Conservation (phyloP, 2,113 vertebrate genomes). For the Petrocephalus microphthalmus region DNA sequence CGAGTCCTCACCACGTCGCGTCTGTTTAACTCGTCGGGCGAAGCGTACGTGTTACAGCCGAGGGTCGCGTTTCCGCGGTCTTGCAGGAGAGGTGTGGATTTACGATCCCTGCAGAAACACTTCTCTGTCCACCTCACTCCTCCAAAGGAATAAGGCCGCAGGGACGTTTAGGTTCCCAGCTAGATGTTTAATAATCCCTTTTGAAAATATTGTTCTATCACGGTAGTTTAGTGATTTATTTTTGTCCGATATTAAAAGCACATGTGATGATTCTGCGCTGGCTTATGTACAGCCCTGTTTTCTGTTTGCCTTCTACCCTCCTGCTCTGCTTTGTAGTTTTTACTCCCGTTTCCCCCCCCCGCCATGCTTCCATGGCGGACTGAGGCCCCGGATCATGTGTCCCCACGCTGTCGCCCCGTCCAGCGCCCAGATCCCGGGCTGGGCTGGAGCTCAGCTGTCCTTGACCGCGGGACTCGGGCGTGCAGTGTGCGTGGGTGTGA, state of each 20-base stretch:
- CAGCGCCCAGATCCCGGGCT: not conserved
- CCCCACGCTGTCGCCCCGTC: not conserved
- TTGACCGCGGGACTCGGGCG: no score
- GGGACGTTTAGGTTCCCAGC: not conserved
- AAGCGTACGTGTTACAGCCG: not conserved
- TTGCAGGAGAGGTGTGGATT: not conserved
- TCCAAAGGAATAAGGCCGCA: not conserved
- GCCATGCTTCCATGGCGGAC: not conserved
- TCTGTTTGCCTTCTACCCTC: not conserved
- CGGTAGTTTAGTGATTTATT: not conserved
- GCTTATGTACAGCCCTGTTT: not conserved
- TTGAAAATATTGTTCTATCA: not conserved
- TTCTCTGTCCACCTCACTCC: not conserved
- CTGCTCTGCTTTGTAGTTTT: not conserved
- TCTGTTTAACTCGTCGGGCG: not conserved
- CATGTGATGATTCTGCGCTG: not conserved
- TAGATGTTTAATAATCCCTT: slow-evolving; percentile 1
- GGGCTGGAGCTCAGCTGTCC: not conserved
- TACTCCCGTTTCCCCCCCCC: not conserved
- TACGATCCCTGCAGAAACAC: not conserved
- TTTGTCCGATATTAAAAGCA: not conserved
- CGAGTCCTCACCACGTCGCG: not conserved
- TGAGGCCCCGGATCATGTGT: not conserved
- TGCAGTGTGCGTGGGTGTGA: not conserved
- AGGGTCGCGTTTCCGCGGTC: not conserved